These are phyloP conservation scores for Ptychodera flava DNA, from an alignment of 35 echinoderm and acorn worm species.

Conservation along the genomic window DNA sequence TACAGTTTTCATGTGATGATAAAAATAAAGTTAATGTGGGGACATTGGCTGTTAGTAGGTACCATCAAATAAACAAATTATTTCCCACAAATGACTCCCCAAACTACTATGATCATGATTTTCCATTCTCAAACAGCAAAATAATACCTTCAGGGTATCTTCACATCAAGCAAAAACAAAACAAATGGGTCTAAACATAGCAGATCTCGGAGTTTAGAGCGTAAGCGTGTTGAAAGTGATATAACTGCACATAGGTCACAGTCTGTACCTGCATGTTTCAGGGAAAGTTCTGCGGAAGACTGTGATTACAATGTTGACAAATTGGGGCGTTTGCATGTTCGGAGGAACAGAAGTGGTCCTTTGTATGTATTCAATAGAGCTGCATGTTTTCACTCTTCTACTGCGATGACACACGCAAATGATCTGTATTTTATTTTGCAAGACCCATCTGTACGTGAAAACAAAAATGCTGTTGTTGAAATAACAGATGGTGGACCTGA, in stretches of 20 bases:
- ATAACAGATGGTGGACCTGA: conserved; percentile 38
- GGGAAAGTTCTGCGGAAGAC: neutral
- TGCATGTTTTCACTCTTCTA: conserved; percentile 1
- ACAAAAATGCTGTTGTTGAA: neutral
- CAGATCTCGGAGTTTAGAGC: neutral
- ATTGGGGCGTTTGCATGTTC: neutral
- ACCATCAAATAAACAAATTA: conserved; percentile 4
- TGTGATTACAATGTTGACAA: neutral
- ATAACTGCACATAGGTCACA: neutral
- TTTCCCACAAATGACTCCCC: conserved; percentile 4
- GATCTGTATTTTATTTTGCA: neutral
- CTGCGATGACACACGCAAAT: neutral
- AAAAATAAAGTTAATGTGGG: conserved; percentile 14
- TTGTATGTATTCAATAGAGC: conserved; percentile 1
- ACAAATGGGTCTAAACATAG: neutral
- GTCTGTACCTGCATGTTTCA: neutral
- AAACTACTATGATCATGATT: conserved; percentile 11
- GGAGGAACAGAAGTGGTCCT: neutral
- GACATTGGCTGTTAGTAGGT: conserved; percentile 11
- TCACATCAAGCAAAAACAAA: neutral
- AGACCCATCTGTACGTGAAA: neutral
- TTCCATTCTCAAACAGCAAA: conserved; percentile 4
- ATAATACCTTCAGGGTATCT: conserved; percentile 7
- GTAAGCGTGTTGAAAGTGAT: conserved; percentile 1
- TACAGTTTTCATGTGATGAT: conserved; percentile 11